These are phyloP conservation scores for Pitta sordida DNA, from an alignment of 2,113 vertebrate species.

Conservation along the genomic window DNA sequence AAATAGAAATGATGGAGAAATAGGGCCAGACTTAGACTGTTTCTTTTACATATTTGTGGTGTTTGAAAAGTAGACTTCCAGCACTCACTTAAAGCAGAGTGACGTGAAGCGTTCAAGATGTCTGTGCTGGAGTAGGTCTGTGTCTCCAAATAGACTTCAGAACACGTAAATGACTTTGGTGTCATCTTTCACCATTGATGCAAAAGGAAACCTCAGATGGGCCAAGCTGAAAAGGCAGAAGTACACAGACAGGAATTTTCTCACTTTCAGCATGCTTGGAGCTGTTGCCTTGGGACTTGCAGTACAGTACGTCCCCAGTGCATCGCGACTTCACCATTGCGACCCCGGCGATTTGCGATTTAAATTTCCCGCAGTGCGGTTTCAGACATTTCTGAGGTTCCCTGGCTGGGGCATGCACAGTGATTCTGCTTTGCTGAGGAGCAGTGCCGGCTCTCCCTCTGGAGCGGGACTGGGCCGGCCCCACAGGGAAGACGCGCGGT, in stretches of 20 bases:
- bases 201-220: not conserved
- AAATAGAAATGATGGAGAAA: too few relatives aligned
- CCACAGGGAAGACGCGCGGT: too few relatives aligned
- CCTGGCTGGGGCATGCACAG: too few relatives aligned
- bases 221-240: not conserved
- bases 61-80: not conserved
- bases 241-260: not conserved
- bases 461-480: too few relatives aligned
- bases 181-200: not conserved
- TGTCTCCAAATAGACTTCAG: not conserved
- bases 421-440: too few relatives aligned
- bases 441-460: too few relatives aligned
- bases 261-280: not conserved
- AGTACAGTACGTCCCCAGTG: too few relatives aligned
- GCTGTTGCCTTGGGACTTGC: not conserved
- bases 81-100: not conserved
- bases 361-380: too few relatives aligned
- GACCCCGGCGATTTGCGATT: too few relatives aligned
- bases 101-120: rapidly evolving
- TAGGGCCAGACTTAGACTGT: not conserved
- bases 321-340: too few relatives aligned
- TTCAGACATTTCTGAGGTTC: too few relatives aligned
- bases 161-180: not conserved
- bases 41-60: not conserved
- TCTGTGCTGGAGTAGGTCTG: not conserved